Percentiles rank a stretch among this genome's conserved stretches.
Conservation (phyloP, 2,113 vertebrate species). For the Sphyrna mokarran region DNA sequence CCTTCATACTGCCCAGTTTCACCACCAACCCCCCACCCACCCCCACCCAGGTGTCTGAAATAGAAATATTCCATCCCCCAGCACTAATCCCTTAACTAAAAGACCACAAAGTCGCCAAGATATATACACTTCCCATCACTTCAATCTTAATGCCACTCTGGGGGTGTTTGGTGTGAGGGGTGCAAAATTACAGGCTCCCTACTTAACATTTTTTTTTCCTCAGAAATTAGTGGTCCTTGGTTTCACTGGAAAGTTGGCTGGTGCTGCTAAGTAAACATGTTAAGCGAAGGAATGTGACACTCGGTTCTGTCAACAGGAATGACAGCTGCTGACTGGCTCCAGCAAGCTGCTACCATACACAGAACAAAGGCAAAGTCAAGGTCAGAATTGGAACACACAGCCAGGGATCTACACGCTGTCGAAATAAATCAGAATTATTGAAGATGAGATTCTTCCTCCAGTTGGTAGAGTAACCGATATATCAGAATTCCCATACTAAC, state of each 20-base stretch:
- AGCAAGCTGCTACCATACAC: background rate
- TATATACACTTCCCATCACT: background rate
- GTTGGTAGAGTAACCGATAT: background rate
- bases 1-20: background rate
- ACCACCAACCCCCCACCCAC: no score
- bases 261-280: conserved; percentile 13
- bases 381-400: background rate
- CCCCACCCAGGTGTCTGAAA: background rate
- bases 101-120: background rate
- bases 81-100: background rate
- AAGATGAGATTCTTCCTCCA: background rate
- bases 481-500: background rate
- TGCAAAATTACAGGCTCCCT: background rate
- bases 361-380: conserved; percentile 31
- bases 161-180: no score
- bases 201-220: background rate
- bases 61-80: background rate
- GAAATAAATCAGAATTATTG: background rate
- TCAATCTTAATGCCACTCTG: background rate
- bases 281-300: conserved; percentile 25
- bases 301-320: background rate
- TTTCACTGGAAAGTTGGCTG: conserved; percentile 19
- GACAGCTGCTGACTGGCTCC: conserved; percentile 22
- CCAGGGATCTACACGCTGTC: background rate
- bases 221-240: background rate